A percentile compares a stretch with the other conserved stretches of the same genome.
phyloP scores from a whole-genome alignment of 2,888 invertebrate species.

The Dioctria linearis region DNA sequence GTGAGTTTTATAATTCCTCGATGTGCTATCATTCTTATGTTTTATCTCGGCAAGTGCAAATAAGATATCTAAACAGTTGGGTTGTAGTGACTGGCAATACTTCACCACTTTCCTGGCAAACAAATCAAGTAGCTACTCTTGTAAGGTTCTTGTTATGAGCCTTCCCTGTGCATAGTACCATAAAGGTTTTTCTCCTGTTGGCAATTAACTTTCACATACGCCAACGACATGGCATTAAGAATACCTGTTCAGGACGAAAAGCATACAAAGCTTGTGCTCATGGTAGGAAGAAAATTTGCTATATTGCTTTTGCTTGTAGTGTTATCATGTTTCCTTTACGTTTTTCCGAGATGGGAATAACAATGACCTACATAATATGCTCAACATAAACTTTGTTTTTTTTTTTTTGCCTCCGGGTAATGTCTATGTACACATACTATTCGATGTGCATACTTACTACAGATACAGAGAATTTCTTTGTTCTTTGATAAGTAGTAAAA shows the following conservation, averaged over 20 bases:
- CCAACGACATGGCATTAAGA: neutral
- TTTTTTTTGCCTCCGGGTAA: too few species aligned
- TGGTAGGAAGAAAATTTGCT: neutral
- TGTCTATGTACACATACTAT: too few species aligned
- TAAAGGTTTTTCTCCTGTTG: constrained; percentile 11
- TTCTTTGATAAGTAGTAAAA: too few species aligned
- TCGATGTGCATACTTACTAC: too few species aligned
- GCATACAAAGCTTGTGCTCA: neutral
- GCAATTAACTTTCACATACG: constrained; percentile 17
- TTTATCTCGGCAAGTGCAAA: constrained; percentile 15
- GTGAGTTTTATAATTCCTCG: neutral
- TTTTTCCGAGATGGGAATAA: constrained; percentile 6
- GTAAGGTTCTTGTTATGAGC: constrained; percentile 23
- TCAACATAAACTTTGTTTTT: constrained; percentile 5
- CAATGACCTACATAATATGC: constrained; percentile 36
- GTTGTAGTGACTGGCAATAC: constrained; percentile 16
- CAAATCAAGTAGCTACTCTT: constrained; percentile 18
- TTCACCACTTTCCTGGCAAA: constrained; percentile 28
- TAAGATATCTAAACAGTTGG: constrained; percentile 16
- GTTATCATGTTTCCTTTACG: constrained; percentile 8
- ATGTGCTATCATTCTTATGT: neutral
- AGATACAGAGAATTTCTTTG: too few species aligned
- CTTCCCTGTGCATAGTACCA: constrained; percentile 1
- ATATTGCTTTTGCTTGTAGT: constrained; percentile 22
- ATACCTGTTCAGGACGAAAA: constrained; percentile 28